Conservation (phyloP, 2,797 vertebrate species). For the Chiloscyllium punctatum region DNA sequence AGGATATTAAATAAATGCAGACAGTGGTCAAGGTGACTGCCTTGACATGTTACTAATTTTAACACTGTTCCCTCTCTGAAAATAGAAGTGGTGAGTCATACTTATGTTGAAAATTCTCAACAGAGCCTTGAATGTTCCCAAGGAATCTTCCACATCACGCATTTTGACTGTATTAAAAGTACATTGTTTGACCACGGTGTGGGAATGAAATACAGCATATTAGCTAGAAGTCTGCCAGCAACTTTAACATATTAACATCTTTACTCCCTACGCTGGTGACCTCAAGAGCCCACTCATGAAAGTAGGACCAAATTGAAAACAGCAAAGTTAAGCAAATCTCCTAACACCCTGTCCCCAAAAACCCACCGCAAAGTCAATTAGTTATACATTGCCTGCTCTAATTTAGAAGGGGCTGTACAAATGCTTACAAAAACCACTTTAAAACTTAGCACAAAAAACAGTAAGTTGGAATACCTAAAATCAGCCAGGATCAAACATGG, state of each 20-base stretch:
- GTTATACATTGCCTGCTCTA: neutral
- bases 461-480: neutral
- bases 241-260: neutral
- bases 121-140: neutral
- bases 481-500: neutral
- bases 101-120: neutral
- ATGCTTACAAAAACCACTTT: neutral
- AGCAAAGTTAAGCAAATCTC: neutral
- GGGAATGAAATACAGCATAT: neutral
- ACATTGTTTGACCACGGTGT: neutral
- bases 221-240: neutral
- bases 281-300: neutral
- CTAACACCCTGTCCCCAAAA: neutral
- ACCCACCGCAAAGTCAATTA: neutral
- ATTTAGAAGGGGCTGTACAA: neutral
- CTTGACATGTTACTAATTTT: neutral
- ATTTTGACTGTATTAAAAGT: neutral
- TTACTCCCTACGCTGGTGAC: neutral
- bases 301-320: neutral
- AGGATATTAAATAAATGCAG: neutral
- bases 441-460: neutral
- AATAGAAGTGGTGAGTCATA: neutral
- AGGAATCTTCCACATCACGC: neutral
- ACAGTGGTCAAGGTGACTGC: neutral
- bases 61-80: neutral